Evolutionary conservation across 2,797 vertebrate species (phyloP).

Genomic region (Ispidina picta): DNA sequence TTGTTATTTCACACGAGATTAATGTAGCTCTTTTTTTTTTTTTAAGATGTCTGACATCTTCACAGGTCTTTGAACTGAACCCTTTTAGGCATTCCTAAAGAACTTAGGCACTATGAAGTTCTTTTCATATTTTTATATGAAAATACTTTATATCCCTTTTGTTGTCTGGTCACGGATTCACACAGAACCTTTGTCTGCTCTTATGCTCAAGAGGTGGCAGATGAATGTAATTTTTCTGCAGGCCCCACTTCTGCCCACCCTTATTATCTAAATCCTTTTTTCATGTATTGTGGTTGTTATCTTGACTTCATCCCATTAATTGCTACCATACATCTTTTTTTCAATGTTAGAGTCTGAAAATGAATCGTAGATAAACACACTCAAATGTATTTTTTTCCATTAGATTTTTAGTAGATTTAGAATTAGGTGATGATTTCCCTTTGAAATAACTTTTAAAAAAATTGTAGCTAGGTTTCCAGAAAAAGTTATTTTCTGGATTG

Average conservation of each 20-base stretch:
- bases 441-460: not conserved
- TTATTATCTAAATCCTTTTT: not conserved
- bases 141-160: not conserved
- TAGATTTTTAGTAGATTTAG: not conserved
- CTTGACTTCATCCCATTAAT: not conserved
- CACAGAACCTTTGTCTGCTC: not conserved
- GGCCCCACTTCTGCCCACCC: not conserved
- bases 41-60: not conserved
- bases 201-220: not conserved
- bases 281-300: not conserved
- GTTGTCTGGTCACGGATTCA: not conserved
- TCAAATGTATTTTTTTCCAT: not conserved
- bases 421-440: not conserved
- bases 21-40: not conserved
- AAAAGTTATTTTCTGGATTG: slow-evolving; percentile 32
- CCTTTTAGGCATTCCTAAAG: not conserved
- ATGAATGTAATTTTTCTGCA: not conserved
- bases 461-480: not conserved
- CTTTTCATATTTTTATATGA: not conserved
- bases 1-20: not conserved
- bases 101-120: not conserved
- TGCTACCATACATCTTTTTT: not conserved
- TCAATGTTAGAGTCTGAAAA: not conserved
- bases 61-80: not conserved
- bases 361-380: not conserved